Evolutionary conservation across 2,888 invertebrate genomes (phyloP).

Genomic region (Lasioglossum malachurum): DNA sequence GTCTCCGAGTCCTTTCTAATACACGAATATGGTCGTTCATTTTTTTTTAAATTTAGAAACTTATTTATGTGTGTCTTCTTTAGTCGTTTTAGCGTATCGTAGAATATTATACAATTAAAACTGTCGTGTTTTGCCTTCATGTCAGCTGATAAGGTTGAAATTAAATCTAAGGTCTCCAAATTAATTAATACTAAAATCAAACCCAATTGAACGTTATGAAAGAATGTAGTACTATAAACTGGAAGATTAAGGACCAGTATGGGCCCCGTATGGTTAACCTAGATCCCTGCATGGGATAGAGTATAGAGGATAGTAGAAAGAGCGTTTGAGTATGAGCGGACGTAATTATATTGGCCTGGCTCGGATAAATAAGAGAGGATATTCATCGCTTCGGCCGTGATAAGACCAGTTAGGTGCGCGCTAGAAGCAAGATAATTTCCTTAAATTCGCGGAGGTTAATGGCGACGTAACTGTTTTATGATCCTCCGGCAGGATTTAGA

Average conservation of each 20-base stretch:
- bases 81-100: too few relatives aligned
- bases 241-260: background rate
- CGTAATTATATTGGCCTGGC: slow-evolving; percentile 17
- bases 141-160: background rate
- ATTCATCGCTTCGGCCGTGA: slow-evolving; percentile 32
- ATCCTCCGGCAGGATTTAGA: slow-evolving; percentile 41
- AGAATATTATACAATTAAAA: too few relatives aligned
- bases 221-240: background rate
- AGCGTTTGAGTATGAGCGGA: background rate
- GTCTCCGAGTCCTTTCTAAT: background rate
- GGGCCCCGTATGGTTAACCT: background rate
- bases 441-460: slow-evolving; percentile 51
- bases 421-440: slow-evolving; percentile 46
- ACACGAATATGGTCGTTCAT: background rate
- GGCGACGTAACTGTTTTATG: slow-evolving; percentile 53
- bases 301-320: background rate
- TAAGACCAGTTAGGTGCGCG: slow-evolving; percentile 31
- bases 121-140: too few relatives aligned
- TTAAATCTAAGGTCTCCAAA: background rate
- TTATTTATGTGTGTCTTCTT: background rate
- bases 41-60: background rate
- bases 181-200: too few relatives aligned
- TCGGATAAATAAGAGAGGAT: slow-evolving; percentile 36
- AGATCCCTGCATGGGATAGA: background rate
- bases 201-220: background rate